Base-by-base conservation (phyloP, 1,140 invertebrate species). In the Paramacrobiotus metropolitanus region DNA sequence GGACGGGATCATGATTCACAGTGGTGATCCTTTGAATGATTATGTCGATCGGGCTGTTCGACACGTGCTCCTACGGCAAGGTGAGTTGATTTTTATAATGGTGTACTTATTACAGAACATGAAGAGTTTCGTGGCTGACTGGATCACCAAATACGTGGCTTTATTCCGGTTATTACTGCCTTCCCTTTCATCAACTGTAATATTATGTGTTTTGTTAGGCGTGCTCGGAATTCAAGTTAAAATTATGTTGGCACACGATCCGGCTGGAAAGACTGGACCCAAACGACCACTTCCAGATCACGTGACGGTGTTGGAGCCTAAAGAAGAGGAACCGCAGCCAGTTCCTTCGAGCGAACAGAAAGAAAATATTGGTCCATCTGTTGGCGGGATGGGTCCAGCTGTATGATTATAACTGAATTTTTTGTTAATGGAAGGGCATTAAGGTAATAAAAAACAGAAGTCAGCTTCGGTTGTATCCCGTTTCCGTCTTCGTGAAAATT, bases 1-100 rank as follows among this genome's bases (percentile, higher is more conserved):
- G 62, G 95, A 99, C 74, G 95, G 95, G 62, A 79, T 98, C 28
- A 99, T 99, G 94, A 98, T 99, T 71, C 95, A 99, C 77, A 93
- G 87, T 70, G 95, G 95, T 72, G 89, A 99, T 72, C 94, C 95
- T 29, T 89, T 86, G 68, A 92, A 93, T 72, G 90, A 98, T 66
- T 99, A 98, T 70, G 92, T 99, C 21, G 91, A 97, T 71, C 87
- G 85, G 29, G 95, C 95, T 62, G 95, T 95, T 31, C 79, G 95
- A 67, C 94, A 98, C 73, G 94, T 99, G 24, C 79, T 97, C 64
- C 80, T 99, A 21, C 80, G 93, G 75, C 93, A 98, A 80, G 93
- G 90, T 79, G 67, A 65, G 63, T 15, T 28, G 70, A 63, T 30
- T 45, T 60, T 29, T 20, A 55, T 28, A 29, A 31, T 44, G 34